These are phyloP conservation scores for Camelus dromedarius DNA, from an alignment of 2,113 vertebrate species.

Conservation along the genomic window DNA sequence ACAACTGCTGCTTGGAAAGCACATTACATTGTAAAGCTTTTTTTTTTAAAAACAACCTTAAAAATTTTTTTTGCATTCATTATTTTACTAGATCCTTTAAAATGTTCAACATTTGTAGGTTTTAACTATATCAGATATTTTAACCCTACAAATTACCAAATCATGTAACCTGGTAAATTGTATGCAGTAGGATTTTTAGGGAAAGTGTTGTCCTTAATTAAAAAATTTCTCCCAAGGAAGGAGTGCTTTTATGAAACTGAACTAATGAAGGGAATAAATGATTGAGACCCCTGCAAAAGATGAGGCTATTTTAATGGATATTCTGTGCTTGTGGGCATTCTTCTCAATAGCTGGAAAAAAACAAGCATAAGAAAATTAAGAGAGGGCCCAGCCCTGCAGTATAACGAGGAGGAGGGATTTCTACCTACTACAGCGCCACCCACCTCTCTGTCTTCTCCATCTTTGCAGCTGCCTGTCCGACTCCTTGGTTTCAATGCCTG, in stretches of 20 bases:
- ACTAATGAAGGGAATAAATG: conserved; percentile 39
- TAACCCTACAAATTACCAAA: conserved; percentile 51
- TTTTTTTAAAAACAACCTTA: not conserved
- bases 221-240: conserved; percentile 17
- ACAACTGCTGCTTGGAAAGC: conserved; percentile 2
- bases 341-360: not conserved
- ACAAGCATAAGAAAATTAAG: not conserved
- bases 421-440: not conserved
- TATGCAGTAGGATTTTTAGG: not conserved
- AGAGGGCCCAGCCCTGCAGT: not conserved
- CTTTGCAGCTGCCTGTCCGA: not conserved
- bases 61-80: conserved; percentile 18
- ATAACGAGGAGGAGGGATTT: not conserved
- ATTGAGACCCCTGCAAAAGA: not conserved
- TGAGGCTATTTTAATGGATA: not conserved
- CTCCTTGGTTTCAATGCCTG: not conserved
- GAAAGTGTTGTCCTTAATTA: not conserved
- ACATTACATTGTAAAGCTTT: not conserved
- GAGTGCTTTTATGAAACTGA: conserved; percentile 25
- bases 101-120: not conserved
- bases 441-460: not conserved
- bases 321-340: not conserved
- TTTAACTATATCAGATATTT: conserved; percentile 31
- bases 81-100: conserved; percentile 11
- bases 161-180: not conserved